Evolutionary conservation across 2,797 vertebrate genomes (phyloP), one percentile per base, ranked within the genome.

Genomic region (Pyrocephalus nanus): DNA sequence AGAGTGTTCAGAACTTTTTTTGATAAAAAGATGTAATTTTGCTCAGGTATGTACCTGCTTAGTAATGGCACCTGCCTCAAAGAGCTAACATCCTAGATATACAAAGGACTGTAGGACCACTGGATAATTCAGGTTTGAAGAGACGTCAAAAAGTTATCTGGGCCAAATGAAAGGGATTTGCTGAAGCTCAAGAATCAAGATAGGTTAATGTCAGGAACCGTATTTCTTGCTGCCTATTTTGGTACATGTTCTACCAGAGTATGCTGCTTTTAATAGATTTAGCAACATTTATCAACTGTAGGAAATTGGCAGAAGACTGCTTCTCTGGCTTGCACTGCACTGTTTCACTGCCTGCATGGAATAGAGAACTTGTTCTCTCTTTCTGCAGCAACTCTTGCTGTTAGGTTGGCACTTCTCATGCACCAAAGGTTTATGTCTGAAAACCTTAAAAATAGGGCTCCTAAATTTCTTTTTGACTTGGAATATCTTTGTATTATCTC

Each of bases 231-330:
- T 93, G 64, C 64, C 74, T 84, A 42, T 67, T 86, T 90, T 71
- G 45, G 92, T 93, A 89, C 77, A 87, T 82, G 53, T 92, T 95
- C 92, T 90, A 74, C 88, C 11, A 3, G 42, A 67, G 29, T 26
- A 43, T 29, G 57, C 57, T 79, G 77, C 94, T 94, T 96, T 94
- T 92, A 95, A 94, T 94, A 93, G 86, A 74, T 93, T 87, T 86
- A 85, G 84, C 61, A 92, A 50, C 84, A 73, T 95, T 90, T 92
- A 88, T 95, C 90, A 92, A 1, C 48, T 64, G 48, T 48, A 79
- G 45, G 30, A 57, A 89, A 57, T 91, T 96, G 93, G 78, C 92
- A 95, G 74, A 94, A 79, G 48, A 65, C 30, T 42, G 26, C 14
- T 79, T 82, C 60, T 45, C 74, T 91, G 86, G 64, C 47, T 92